Conservation (phyloP, 2,888 invertebrate species). For the Lithophane socia region DNA sequence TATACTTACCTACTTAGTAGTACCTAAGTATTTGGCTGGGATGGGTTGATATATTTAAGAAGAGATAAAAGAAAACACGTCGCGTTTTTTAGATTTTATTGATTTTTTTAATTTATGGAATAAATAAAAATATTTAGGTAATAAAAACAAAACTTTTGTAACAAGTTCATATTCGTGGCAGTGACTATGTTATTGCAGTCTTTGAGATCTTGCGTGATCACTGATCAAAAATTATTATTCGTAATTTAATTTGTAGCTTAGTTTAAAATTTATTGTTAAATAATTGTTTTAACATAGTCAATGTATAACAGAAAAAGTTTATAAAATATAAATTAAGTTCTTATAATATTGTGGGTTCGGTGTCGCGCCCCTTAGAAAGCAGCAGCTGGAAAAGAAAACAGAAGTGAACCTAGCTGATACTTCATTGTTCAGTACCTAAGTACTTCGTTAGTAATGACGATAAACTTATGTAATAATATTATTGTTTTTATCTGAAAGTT, state of each 20-base stretch:
- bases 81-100: slow-evolving; percentile 82
- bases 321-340: slow-evolving; percentile 80
- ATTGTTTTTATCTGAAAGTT: neutral
- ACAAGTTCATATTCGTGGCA: slow-evolving; percentile 84
- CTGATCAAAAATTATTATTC: slow-evolving; percentile 64
- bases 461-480: too few relatives aligned
- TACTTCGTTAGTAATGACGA: neutral
- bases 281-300: slow-evolving; percentile 84
- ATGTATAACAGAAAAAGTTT: slow-evolving; percentile 77
- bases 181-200: slow-evolving; percentile 89
- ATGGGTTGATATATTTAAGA: neutral
- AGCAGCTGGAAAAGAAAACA: slow-evolving; percentile 85
- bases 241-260: slow-evolving; percentile 67
- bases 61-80: slow-evolving; percentile 41
- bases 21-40: neutral
- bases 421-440: neutral
- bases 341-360: slow-evolving; percentile 76
- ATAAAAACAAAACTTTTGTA: slow-evolving; percentile 85
- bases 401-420: slow-evolving; percentile 26
- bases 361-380: slow-evolving; percentile 85
- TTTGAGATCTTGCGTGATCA: slow-evolving; percentile 81
- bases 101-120: slow-evolving; percentile 84
- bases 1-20: neutral
- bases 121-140: slow-evolving; percentile 87
- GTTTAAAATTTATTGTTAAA: slow-evolving; percentile 68